A percentile compares a stretch with the other conserved stretches of the same genome.
phyloP scores from a whole-genome alignment of 2,888 invertebrate species.

The Hypomecis punctinalis region DNA sequence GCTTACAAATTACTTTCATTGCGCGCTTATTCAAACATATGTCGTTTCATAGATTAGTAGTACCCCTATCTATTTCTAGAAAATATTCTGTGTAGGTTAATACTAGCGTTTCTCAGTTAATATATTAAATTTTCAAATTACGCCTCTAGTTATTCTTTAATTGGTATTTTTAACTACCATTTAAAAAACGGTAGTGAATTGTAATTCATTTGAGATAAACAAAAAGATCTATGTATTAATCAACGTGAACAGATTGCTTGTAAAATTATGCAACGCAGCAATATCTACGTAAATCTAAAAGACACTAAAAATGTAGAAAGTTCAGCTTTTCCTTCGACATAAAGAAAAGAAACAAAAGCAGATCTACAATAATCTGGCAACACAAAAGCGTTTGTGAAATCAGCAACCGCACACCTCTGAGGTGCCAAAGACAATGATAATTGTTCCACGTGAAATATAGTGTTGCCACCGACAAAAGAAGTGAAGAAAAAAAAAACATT shows the following conservation, averaged over 20 bases:
- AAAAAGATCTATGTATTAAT: too few relatives aligned
- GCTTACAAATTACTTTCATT: conserved; percentile 48
- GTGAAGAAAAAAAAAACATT: conserved; percentile 72
- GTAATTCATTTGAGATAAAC: too few relatives aligned
- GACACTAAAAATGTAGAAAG: conserved; percentile 13
- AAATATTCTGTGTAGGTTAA: too few relatives aligned
- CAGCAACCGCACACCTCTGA: conserved; percentile 55
- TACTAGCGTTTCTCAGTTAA: too few relatives aligned
- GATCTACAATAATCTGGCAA: conserved; percentile 47
- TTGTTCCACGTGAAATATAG: conserved; percentile 84
- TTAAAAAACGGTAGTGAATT: too few relatives aligned
- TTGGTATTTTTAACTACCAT: too few relatives aligned
- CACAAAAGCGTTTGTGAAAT: conserved; percentile 41
- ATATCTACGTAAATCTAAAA: too few relatives aligned
- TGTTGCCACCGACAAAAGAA: conserved; percentile 82
- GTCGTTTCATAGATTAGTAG: neutral
- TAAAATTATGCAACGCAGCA: too few relatives aligned
- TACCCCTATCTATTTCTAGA: too few relatives aligned
- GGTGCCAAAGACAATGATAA: conserved; percentile 85
- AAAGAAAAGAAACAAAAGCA: conserved; percentile 26
- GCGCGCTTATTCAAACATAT: conserved; percentile 21
- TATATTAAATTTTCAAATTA: too few relatives aligned
- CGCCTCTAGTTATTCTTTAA: too few relatives aligned
- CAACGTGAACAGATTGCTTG: too few relatives aligned
- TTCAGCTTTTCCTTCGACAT: conserved; percentile 15